phyloP scores from a whole-genome alignment of 2,113 vertebrate species.

The rabbit (Oryctolagus cuniculus) region mOryCun1.1 NC_091433.1:103854501-103855000 shows the following conservation, averaged over 20 bases:
- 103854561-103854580: background rate
- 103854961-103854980: background rate
- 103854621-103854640: background rate
- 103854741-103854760: background rate
- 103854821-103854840: background rate
- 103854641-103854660: background rate
- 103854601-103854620: background rate
- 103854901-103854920: background rate
- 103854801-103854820: rapidly evolving
- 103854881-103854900: background rate
- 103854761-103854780: background rate
- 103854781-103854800: background rate
- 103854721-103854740: background rate
- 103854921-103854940: background rate
- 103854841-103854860: background rate
- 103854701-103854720: background rate
- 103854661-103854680: background rate
- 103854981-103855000: background rate
- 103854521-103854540: background rate
- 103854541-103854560: background rate
- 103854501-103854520: background rate
- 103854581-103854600: background rate
- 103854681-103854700: background rate
- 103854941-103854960: background rate
- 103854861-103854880: background rate